Evolutionary conservation across 2,797 vertebrate species (phyloP).

Genomic region (Malurus splendens): DNA sequence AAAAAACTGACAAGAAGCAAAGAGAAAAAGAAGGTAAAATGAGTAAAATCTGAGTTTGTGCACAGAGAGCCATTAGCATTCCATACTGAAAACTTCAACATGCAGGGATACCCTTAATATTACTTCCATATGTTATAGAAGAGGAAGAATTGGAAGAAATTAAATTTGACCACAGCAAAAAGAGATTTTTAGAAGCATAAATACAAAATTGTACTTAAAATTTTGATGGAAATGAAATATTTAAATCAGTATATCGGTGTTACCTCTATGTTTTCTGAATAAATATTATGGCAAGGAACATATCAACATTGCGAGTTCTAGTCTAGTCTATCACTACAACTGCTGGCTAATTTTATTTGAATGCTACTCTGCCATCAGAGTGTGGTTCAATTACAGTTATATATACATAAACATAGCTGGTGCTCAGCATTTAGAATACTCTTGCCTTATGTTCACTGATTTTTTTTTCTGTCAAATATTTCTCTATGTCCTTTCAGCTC

Average conservation of each 20-base stretch:
- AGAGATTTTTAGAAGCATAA: constrained; percentile 19
- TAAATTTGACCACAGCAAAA: constrained; percentile 29
- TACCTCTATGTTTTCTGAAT: constrained; percentile 19
- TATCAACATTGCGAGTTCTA: constrained; percentile 21
- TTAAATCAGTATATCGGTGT: background rate
- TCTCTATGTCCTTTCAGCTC: background rate
- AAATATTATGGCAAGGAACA: constrained; percentile 41
- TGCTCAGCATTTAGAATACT: constrained; percentile 6
- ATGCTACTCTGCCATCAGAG: background rate
- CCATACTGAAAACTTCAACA: constrained; percentile 8
- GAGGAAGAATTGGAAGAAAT: constrained; percentile 27
- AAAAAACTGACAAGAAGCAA: background rate
- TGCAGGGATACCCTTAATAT: constrained; percentile 6
- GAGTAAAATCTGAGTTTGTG: background rate
- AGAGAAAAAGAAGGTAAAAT: background rate
- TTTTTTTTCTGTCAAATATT: background rate
- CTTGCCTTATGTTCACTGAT: background rate
- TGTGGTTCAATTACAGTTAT: constrained; percentile 24
- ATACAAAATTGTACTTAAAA: constrained; percentile 11
- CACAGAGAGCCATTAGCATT: background rate
- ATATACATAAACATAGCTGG: constrained; percentile 32
- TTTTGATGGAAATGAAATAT: constrained; percentile 32
- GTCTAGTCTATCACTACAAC: constrained; percentile 28
- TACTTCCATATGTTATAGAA: constrained; percentile 22
- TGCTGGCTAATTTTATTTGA: constrained; percentile 42